Evolutionary conservation across 2,888 invertebrate genomes (phyloP).

Genomic region (Neoitamus cyanurus): DNA sequence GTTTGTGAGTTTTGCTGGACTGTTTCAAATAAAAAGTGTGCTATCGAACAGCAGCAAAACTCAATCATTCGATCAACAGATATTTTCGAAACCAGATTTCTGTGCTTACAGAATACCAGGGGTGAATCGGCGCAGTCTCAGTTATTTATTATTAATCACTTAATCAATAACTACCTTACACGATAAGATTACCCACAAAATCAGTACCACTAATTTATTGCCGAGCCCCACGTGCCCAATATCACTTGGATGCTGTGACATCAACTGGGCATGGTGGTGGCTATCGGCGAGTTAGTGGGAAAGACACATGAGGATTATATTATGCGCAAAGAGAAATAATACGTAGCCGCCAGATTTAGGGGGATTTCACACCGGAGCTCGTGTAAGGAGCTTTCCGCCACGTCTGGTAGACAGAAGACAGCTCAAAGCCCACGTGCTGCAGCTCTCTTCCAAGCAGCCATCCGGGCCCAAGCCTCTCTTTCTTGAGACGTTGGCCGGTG

Average conservation of each 20-base stretch:
- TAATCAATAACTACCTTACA: background rate
- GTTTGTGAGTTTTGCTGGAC: no score
- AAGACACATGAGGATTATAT: background rate
- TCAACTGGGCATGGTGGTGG: background rate
- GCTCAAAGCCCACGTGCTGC: background rate
- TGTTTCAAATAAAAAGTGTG: no score
- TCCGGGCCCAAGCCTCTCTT: background rate
- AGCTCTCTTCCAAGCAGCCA: background rate
- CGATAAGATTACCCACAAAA: background rate
- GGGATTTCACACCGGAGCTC: background rate
- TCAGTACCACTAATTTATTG: background rate
- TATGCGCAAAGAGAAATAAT: background rate
- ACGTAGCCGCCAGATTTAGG: background rate
- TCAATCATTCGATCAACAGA: background rate
- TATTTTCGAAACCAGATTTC: background rate
- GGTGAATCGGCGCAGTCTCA: background rate
- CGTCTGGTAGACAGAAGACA: background rate
- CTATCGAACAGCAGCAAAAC: no score
- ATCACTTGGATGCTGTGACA: background rate
- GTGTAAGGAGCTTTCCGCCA: background rate
- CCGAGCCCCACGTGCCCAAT: background rate
- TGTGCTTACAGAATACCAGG: background rate
- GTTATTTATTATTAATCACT: background rate
- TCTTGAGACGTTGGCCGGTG: constrained; percentile 21
- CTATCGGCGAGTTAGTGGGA: background rate